Evolutionary conservation across 2,797 vertebrate genomes (phyloP).

Genomic region (Galago senegalensis): DNA sequence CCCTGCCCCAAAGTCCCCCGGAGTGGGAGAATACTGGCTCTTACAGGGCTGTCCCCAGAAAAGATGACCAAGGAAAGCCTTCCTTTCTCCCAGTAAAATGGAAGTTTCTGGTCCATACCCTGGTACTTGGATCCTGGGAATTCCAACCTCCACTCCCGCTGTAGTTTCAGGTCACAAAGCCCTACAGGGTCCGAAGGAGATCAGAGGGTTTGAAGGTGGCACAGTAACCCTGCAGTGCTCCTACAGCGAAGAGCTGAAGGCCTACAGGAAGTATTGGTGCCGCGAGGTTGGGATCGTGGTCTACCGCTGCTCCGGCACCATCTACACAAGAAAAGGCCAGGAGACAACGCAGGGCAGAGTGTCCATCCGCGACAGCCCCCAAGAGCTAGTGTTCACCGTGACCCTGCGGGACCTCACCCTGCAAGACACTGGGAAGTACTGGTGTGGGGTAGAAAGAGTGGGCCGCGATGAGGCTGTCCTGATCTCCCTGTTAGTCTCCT

Average conservation of each 20-base stretch:
- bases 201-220: conserved; percentile 74
- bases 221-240: conserved; percentile 65
- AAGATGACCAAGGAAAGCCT: background rate
- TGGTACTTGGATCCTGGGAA: background rate
- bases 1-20: no score
- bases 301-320: background rate
- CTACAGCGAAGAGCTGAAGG: conserved; percentile 4
- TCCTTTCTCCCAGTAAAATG: background rate
- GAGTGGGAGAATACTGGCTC: background rate
- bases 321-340: background rate
- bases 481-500: conserved; percentile 55
- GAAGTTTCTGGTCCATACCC: background rate
- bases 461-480: rapidly evolving
- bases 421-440: conserved; percentile 67
- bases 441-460: conserved; percentile 62
- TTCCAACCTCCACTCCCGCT: background rate
- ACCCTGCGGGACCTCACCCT: conserved; percentile 69
- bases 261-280: conserved; percentile 74
- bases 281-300: rapidly evolving
- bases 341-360: background rate
- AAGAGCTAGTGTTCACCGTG: conserved; percentile 5
- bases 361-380: conserved; percentile 68
- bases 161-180: conserved; percentile 71
- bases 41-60: background rate
- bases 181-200: conserved; percentile 63